Percentiles rank a stretch among this genome's conserved stretches.
These are phyloP conservation scores for Eurystomus gularis DNA, from an alignment of 2,113 vertebrate species.

Conservation along the genomic window DNA sequence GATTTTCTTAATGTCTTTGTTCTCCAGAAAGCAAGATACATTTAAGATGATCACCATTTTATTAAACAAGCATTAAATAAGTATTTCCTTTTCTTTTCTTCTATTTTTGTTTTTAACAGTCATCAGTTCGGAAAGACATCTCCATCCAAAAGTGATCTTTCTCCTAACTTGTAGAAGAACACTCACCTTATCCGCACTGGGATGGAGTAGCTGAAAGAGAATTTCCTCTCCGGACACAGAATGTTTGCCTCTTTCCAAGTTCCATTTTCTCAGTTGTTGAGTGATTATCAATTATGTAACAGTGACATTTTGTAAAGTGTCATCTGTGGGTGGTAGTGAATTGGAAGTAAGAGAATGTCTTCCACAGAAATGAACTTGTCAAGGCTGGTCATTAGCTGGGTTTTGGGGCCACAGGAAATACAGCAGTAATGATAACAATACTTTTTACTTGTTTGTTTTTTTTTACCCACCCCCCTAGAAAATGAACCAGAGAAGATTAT, in stretches of 20 bases:
- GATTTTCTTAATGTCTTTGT: slow-evolving; percentile 37
- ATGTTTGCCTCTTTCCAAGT: slow-evolving; percentile 55
- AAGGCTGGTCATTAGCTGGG: slow-evolving; percentile 59
- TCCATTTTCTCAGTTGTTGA: slow-evolving; percentile 72
- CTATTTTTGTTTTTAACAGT: neutral
- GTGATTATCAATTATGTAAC: slow-evolving; percentile 72
- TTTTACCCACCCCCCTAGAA: neutral
- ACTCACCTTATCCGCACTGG: neutral
- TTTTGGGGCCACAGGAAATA: slow-evolving; percentile 44
- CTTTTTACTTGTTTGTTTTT: neutral
- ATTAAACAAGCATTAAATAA: neutral
- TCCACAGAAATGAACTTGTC: slow-evolving; percentile 69
- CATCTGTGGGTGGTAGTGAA: slow-evolving; percentile 64
- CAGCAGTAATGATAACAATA: slow-evolving; percentile 21
- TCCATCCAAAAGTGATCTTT: neutral
- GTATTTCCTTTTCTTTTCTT: neutral
- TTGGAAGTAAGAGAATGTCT: slow-evolving; percentile 71
- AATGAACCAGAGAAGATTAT: neutral
- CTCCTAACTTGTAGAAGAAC: slow-evolving; percentile 7
- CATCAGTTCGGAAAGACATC: neutral
- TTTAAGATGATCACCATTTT: neutral
- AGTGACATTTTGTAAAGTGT: slow-evolving; percentile 70
- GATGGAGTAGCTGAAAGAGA: slow-evolving; percentile 40
- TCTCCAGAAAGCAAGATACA: neutral
- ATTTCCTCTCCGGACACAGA: slow-evolving; percentile 55